Base-by-base conservation (phyloP, 2,797 vertebrate species). In the Pristis pectinata region DNA sequence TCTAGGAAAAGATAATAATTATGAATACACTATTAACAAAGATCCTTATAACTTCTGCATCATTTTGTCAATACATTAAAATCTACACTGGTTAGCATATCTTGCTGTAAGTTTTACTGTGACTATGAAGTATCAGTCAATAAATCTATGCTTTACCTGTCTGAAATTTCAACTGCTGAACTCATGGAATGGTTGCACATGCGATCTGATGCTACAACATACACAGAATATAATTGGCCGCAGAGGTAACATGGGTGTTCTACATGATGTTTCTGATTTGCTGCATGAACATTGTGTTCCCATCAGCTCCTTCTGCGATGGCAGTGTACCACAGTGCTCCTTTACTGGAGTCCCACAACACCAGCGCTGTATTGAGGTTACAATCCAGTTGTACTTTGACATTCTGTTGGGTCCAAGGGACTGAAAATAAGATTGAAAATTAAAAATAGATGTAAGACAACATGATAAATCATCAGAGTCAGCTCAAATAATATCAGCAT, bases 371-470 rank as follows among this genome's bases (percentile, higher is more conserved):
- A 53, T 94, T 94, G 27, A 74, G 37, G 41, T 74, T 53, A 94
- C 70, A 94, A n/a, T 94, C 92, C 67, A 94, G 41, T 34, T 27
- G 41, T 49, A 94, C 92, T 34, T 74, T 67, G 30, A 94, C 70
- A 49, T 49, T 72, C 41, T 94, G 92, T 34, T 70, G 92, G 24
- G 53, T 37, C 3, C 92, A 94, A 72, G 92, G 70, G 27, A 76
- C 92, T 94, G 70, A 53, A 94, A 74, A 94, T 67, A 34, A 74
- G 15, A 94, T 94, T 34, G 24, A 74, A 76, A 74, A 1, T 94
- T 34, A 76, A 64, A 70, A 94, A n/a, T 93, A 11, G 22, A 74
- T 53, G 27, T 0, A 74, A 93, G 44, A 53, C 22, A 3, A 93
- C 13, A 30, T 64, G 41, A 27, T 93, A 9, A 41, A 92, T 22